Conservation (phyloP, 2,888 invertebrate species). For the Tholera decimalis region DNA sequence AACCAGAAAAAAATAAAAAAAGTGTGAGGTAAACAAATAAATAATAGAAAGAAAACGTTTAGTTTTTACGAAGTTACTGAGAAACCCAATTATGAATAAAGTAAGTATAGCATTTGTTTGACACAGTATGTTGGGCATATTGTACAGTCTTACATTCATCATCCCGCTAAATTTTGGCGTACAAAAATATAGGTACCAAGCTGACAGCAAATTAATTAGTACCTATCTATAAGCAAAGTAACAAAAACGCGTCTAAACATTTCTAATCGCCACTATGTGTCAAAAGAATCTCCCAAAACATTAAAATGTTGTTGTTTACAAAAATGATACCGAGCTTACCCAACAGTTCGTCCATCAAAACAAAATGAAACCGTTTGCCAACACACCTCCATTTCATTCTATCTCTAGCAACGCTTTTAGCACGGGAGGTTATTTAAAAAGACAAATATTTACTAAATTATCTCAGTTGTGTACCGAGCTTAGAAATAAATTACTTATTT, state of each 20-base stretch:
- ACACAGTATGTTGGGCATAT: too few relatives aligned
- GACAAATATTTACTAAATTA: constrained; percentile 64
- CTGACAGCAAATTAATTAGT: background rate
- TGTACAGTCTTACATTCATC: too few relatives aligned
- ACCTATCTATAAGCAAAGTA: background rate
- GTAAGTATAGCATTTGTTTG: too few relatives aligned
- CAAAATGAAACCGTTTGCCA: constrained; percentile 14
- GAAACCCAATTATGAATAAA: too few relatives aligned
- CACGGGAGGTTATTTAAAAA: constrained; percentile 54
- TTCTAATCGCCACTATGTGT: background rate
- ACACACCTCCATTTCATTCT: constrained; percentile 36
- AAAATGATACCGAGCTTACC: background rate
- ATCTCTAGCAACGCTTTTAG: constrained; percentile 49
- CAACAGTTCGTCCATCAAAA: constrained; percentile 22
- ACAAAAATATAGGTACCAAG: too few relatives aligned
- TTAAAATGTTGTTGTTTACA: background rate
- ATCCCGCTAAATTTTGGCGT: too few relatives aligned
- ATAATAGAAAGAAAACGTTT: too few relatives aligned
- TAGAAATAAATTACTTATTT: constrained; percentile 67
- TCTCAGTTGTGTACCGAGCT: constrained; percentile 58
- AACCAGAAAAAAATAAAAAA: too few relatives aligned
- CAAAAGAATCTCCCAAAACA: background rate
- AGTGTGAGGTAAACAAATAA: too few relatives aligned
- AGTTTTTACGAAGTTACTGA: too few relatives aligned
- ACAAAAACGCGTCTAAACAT: too few relatives aligned